A percentile compares a stretch with the other conserved stretches of the same genome.
These are phyloP conservation scores for Elaphurus davidianus DNA, from an alignment of 2,113 vertebrate species.

Conservation along the genomic window DNA sequence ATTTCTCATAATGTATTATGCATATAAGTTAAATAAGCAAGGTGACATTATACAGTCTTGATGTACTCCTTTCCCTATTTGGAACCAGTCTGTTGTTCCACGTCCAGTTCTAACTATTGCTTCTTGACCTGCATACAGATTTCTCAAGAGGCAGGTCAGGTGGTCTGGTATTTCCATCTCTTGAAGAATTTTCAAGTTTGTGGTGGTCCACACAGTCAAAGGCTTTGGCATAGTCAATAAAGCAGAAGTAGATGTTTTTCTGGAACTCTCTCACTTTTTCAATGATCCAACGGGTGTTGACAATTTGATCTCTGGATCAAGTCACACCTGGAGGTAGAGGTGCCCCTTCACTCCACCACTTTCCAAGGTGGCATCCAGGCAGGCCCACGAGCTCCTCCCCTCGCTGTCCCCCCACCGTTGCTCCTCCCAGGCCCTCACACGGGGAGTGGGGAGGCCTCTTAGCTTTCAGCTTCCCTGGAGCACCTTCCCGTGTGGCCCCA, in stretches of 20 bases:
- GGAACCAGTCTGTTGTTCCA: not conserved
- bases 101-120: not conserved
- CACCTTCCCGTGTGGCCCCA: not conserved
- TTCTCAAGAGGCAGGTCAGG: not conserved
- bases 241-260: not conserved
- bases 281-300: not conserved
- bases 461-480: not conserved
- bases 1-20: not conserved
- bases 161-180: not conserved
- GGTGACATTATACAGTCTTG: not conserved
- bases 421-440: not conserved
- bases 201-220: not conserved
- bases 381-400: not conserved
- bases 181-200: not conserved
- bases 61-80: not conserved
- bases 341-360: not conserved
- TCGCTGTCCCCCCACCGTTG: accelerated
- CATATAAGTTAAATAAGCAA: not conserved
- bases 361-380: not conserved
- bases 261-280: not conserved
- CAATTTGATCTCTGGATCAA: not conserved
- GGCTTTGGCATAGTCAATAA: not conserved
- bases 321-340: not conserved
- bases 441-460: not conserved
- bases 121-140: not conserved